Percentiles rank a stretch among this genome's conserved stretches.
phyloP scores from a whole-genome alignment of 1,140 invertebrate species.

The Calephelis nemesis region DNA sequence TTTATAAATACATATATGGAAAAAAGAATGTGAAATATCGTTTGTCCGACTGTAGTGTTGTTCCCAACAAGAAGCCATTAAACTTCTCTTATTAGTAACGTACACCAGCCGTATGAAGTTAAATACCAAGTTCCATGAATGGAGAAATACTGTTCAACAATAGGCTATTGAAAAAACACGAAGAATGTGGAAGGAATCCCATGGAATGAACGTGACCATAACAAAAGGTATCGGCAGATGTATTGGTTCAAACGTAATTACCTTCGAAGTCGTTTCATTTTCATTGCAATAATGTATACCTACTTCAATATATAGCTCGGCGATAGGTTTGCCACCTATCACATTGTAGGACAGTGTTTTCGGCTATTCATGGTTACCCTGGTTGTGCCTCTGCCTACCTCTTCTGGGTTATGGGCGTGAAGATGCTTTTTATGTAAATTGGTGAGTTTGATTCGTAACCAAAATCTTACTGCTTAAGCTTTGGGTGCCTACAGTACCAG shows the following conservation, averaged over 20 bases:
- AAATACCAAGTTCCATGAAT: slow-evolving; percentile 45
- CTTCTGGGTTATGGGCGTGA: too few species aligned
- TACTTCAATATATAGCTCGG: too few species aligned
- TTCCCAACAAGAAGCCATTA: slow-evolving; percentile 14
- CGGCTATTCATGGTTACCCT: too few species aligned
- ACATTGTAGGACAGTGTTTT: too few species aligned
- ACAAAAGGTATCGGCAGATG: slow-evolving; percentile 17
- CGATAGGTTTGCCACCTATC: too few species aligned
- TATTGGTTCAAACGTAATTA: background rate
- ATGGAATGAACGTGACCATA: slow-evolving; percentile 24
- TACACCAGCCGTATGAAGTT: slow-evolving; percentile 25
- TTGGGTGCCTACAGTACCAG: too few species aligned
- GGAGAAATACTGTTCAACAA: slow-evolving; percentile 52
- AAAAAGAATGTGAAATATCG: background rate
- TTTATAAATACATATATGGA: too few species aligned
- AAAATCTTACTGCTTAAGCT: too few species aligned
- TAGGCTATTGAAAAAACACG: slow-evolving; percentile 53
- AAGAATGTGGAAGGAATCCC: slow-evolving; percentile 36
- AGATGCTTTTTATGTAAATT: too few species aligned
- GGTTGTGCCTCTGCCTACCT: too few species aligned
- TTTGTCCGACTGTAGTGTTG: background rate
- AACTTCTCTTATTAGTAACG: slow-evolving; percentile 23
- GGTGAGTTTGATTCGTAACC: too few species aligned
- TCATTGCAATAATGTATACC: background rate
- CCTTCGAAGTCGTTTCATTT: background rate